Evolutionary conservation across 2,797 vertebrate genomes (phyloP).

Genomic region (Tiaroga cobitis): DNA sequence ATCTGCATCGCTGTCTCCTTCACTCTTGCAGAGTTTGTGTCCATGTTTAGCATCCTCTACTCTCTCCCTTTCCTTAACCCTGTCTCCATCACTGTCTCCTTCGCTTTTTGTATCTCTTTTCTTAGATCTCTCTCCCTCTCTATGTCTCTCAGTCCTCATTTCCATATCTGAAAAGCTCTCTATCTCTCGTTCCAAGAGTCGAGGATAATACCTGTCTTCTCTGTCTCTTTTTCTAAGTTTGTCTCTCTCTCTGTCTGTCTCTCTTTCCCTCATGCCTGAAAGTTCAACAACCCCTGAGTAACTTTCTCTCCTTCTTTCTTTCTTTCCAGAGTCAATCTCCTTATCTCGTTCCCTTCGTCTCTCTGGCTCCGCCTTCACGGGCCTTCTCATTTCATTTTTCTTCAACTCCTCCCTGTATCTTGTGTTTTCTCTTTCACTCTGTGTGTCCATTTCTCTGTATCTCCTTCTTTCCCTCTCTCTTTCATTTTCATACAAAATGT

Average conservation of each 20-base stretch:
- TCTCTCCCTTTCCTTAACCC: constrained; percentile 52
- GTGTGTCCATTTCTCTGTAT: constrained; percentile 57
- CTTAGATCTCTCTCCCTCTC: constrained; percentile 57
- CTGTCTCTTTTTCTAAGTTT: constrained; percentile 53
- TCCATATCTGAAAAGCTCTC: constrained; percentile 59
- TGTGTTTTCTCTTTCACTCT: constrained; percentile 63
- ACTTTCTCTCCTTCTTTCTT: constrained; percentile 54
- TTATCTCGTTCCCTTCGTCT: constrained; percentile 63
- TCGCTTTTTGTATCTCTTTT: constrained; percentile 63
- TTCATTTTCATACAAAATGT: constrained; percentile 56
- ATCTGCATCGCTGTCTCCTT: constrained; percentile 63
- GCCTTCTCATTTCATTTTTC: constrained; percentile 52
- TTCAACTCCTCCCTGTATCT: constrained; percentile 61
- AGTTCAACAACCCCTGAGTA: constrained; percentile 48
- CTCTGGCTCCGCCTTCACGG: constrained; percentile 54
- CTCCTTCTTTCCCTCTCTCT: constrained; percentile 55
- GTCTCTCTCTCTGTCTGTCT: constrained; percentile 59
- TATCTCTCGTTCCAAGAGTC: constrained; percentile 42
- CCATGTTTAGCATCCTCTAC: constrained; percentile 10
- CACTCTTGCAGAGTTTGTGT: constrained; percentile 65
- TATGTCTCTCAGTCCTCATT: constrained; percentile 68
- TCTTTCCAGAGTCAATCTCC: constrained; percentile 49
- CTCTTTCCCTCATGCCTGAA: constrained; percentile 49
- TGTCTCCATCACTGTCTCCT: constrained; percentile 58
- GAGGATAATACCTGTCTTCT: constrained; percentile 30